Evolutionary conservation across 1,140 invertebrate species (phyloP).

Genomic region (Olivierus martensii): DNA sequence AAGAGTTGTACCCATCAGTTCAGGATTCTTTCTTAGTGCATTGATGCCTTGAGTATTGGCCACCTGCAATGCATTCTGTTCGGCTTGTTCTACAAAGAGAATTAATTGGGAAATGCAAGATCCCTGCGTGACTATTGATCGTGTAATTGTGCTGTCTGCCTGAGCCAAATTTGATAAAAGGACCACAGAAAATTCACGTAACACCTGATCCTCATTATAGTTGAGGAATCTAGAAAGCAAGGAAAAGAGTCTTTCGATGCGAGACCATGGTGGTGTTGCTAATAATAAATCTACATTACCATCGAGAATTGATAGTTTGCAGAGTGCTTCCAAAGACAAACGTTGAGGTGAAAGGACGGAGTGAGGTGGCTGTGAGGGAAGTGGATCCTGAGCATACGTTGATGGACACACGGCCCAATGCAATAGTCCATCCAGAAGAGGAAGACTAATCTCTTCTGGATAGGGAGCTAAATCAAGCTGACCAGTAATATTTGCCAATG

Average conservation of each 20-base stretch:
- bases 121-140: constrained; percentile 60
- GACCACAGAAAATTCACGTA: constrained; percentile 92
- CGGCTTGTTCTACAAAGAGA: constrained; percentile 91
- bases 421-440: constrained; percentile 82
- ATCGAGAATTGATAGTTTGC: constrained; percentile 93
- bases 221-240: constrained; percentile 75
- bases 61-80: constrained; percentile 77
- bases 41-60: constrained; percentile 86
- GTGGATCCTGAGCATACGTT: constrained; percentile 84
- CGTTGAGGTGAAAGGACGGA: constrained; percentile 67
- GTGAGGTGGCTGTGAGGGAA: constrained; percentile 48
- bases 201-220: constrained; percentile 73
- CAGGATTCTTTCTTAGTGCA: constrained; percentile 88
- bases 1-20: constrained; percentile 94
- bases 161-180: constrained; percentile 76
- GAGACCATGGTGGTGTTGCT: constrained; percentile 88
- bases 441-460: constrained; percentile 79
- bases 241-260: constrained; percentile 75
- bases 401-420: constrained; percentile 94
- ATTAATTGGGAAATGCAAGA: constrained; percentile 78
- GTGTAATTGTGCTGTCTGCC: constrained; percentile 75
- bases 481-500: constrained; percentile 82
- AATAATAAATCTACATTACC: constrained; percentile 93
- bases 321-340: constrained; percentile 85
- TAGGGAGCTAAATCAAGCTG: constrained; percentile 70